phyloP scores from a whole-genome alignment of 1,140 invertebrate species.

The Pygmarrhopalites habei region DNA sequence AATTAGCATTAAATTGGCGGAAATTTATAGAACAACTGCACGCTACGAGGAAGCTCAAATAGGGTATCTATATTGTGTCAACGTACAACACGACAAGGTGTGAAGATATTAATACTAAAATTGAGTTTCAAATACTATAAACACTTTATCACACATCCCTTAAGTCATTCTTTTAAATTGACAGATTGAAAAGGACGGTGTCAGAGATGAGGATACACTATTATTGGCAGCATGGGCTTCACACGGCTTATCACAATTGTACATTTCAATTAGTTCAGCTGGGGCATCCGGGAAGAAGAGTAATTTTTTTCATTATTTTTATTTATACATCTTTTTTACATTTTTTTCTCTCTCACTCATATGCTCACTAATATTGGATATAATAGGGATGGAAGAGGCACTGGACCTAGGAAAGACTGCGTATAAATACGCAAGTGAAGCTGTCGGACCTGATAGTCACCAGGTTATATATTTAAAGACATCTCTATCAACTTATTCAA shows the following conservation, averaged over 20 bases:
- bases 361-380: too few species aligned
- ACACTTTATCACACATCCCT: neutral
- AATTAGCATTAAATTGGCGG: slow-evolving; percentile 37
- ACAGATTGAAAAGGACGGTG: slow-evolving; percentile 12
- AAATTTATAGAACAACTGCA: slow-evolving; percentile 32
- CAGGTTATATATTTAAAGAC: too few species aligned
- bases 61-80: slow-evolving; percentile 35
- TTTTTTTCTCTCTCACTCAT: too few species aligned
- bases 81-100: slow-evolving; percentile 33
- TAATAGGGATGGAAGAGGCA: slow-evolving; percentile 8
- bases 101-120: neutral
- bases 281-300: too few species aligned
- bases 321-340: too few species aligned
- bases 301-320: too few species aligned
- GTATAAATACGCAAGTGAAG: slow-evolving; percentile 23
- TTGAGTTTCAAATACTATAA: neutral
- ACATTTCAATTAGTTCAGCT: slow-evolving; percentile 15
- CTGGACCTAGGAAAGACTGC: slow-evolving; percentile 18
- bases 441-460: slow-evolving; percentile 30
- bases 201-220: slow-evolving; percentile 31
- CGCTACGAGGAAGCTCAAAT: slow-evolving; percentile 15
- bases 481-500: too few species aligned
- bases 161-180: too few species aligned
- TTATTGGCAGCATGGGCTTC: slow-evolving; percentile 32
- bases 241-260: slow-evolving; percentile 33